Conservation (phyloP, 2,888 invertebrate species). For the Caenorhabditis plicata region DNA sequence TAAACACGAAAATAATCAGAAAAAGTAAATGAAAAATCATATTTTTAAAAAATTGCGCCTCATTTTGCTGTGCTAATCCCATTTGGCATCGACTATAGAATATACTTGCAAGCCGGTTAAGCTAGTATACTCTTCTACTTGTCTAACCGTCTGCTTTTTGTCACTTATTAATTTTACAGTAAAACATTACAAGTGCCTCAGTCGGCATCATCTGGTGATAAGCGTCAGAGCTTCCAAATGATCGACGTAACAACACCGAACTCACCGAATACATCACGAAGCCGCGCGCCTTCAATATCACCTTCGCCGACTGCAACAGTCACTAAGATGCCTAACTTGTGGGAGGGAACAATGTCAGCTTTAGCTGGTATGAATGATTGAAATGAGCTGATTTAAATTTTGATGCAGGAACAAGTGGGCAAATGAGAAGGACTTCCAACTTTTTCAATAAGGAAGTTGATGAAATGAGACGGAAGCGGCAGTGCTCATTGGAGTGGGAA, state of each 20-base stretch:
- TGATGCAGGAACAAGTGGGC: conserved; percentile 22
- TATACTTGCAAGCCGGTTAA: too few species aligned
- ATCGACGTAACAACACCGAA: conserved; percentile 52
- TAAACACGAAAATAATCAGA: too few species aligned
- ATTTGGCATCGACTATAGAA: too few species aligned
- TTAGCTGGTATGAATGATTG: conserved; percentile 24
- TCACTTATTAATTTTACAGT: too few species aligned
- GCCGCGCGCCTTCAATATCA: conserved; percentile 31
- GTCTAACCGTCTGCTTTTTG: background rate
- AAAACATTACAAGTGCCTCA: conserved; percentile 31
- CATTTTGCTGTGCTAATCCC: too few species aligned
- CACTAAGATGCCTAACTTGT: conserved; percentile 33
- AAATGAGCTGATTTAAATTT: background rate
- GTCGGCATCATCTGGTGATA: conserved; percentile 19
- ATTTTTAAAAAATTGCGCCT: too few species aligned
- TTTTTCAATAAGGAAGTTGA: conserved; percentile 44
- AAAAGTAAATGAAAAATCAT: too few species aligned
- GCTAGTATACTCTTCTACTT: background rate
- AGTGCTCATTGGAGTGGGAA: conserved; percentile 64
- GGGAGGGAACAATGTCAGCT: conserved; percentile 49
- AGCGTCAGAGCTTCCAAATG: conserved; percentile 50
- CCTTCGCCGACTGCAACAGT: conserved; percentile 13
- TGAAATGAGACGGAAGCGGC: conserved; percentile 43
- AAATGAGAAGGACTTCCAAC: conserved; percentile 36
- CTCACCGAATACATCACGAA: conserved; percentile 36